Base-by-base conservation (phyloP, 1,140 invertebrate genomes). In the Zaprionus vittiger region DNA sequence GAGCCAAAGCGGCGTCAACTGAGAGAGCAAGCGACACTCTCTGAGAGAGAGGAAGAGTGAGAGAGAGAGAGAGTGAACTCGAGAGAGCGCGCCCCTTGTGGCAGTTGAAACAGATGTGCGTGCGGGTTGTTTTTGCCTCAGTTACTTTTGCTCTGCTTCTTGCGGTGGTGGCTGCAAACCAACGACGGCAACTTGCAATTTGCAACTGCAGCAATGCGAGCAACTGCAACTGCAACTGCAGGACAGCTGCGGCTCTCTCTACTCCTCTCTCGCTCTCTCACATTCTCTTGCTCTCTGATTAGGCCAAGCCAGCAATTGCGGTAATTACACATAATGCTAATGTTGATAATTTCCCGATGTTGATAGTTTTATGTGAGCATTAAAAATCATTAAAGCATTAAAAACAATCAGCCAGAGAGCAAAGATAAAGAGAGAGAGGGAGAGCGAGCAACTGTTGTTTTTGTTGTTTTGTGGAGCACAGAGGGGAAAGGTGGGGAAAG, bases 1-100 rank as follows among this genome's bases (percentile, higher is more conserved):
- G 75, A 82, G 83, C 81, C 73, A 87, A 49, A 71, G 83, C 79
- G 79, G 75, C 75, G 69, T 70, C 80, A 73, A 37, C 11, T 47
- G 38, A 65, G 77, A 54, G 55, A 56, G 5, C 49, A 38, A 80
- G 63, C 77, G 81, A 89, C 81, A 55, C 64, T 77, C 77, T 68
- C 31, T 12, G 44, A 81, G 44, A 54, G 65, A 37, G 20, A 17
- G 31, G 11, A 9, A 31, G 31, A 31, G 31, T 11, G 41, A 28
- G 31, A 31, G 31, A 34, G 31, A 34, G 31, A 34, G 41, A 28
- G 28, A 9, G 28, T 2, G 6, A 28, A 28, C 28, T 4, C 31
- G 26, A 78, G 68, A 61, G 66, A 63, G 54, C 52, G 31, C 26
- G 47, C n/a, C 55, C 41, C 41, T 57, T 47, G 31, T 31, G 34